Evolutionary conservation across 2,888 invertebrate genomes (phyloP).

Genomic region (Drosophila paramelanica): DNA sequence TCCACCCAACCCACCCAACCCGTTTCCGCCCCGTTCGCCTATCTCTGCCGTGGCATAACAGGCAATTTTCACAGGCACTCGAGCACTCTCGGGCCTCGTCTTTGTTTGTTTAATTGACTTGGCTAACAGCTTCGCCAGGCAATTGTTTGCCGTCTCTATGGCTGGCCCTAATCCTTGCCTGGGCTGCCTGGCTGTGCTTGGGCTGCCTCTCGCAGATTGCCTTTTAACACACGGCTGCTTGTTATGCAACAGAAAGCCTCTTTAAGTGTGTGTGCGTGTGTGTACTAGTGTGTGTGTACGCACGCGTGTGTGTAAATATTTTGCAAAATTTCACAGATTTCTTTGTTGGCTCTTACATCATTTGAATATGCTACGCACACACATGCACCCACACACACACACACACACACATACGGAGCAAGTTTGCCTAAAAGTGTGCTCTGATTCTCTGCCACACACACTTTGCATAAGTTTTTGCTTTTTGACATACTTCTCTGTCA

Average conservation of each 20-base stretch:
- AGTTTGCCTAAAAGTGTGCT: slow-evolving; percentile 59
- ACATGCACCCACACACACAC: slow-evolving; percentile 16
- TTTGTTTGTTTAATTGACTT: slow-evolving; percentile 81
- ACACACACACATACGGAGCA: slow-evolving; percentile 3
- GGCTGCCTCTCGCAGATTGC: slow-evolving; percentile 55
- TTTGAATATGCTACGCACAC: slow-evolving; percentile 61
- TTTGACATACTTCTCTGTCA: slow-evolving; percentile 64
- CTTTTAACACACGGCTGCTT: slow-evolving; percentile 59
- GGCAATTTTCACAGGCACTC: slow-evolving; percentile 72
- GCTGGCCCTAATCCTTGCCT: slow-evolving; percentile 30
- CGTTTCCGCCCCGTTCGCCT: neutral
- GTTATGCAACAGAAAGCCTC: slow-evolving; percentile 63
- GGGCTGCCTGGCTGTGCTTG: neutral
- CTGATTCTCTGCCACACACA: slow-evolving; percentile 65
- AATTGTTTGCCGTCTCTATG: slow-evolving; percentile 9
- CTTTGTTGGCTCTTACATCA: slow-evolving; percentile 68
- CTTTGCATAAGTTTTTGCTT: slow-evolving; percentile 75
- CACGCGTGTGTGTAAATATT: slow-evolving; percentile 73
- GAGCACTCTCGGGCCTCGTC: slow-evolving; percentile 49
- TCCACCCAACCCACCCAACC: neutral
- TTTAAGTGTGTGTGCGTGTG: slow-evolving; percentile 15
- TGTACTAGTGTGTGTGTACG: slow-evolving; percentile 19
- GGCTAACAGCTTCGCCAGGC: slow-evolving; percentile 60
- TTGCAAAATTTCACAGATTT: slow-evolving; percentile 73
- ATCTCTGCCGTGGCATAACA: slow-evolving; percentile 42